Percentiles rank a stretch among this genome's conserved stretches.
These are phyloP conservation scores for Tenthredo notha DNA, from an alignment of 2,888 invertebrate genomes.

Conservation along the genomic window DNA sequence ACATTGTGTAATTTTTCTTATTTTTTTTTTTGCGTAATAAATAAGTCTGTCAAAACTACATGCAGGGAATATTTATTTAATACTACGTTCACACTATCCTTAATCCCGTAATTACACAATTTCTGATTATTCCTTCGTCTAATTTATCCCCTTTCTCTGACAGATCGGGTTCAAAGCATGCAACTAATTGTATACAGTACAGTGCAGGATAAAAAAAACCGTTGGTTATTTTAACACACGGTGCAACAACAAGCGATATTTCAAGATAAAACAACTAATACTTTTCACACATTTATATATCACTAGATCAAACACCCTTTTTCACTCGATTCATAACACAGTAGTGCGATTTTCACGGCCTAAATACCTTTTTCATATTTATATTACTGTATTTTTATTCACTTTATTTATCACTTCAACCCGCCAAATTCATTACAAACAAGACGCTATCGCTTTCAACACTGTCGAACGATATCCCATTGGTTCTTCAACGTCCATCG, in stretches of 20 bases:
- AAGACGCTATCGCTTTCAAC: conserved; percentile 9
- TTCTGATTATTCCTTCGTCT: background rate
- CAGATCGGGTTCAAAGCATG: conserved; percentile 21
- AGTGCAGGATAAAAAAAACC: conserved; percentile 1
- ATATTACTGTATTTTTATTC: background rate
- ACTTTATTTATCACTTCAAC: background rate
- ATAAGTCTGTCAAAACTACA: conserved; percentile 9
- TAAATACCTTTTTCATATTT: conserved; percentile 39
- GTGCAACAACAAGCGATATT: conserved; percentile 1
- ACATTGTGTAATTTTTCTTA: conserved; percentile 13
- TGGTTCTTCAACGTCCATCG: background rate
- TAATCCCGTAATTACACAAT: background rate
- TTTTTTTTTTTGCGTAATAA: no score
- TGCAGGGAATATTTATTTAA: conserved; percentile 3
- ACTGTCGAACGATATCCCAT: background rate
- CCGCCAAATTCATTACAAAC: conserved; percentile 39
- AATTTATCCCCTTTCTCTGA: background rate
- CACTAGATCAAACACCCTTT: background rate
- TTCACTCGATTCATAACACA: conserved; percentile 16
- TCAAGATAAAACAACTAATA: background rate
- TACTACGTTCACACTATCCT: conserved; percentile 5
- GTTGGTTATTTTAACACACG: conserved; percentile 17
- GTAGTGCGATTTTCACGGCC: conserved; percentile 4
- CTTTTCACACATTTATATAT: conserved; percentile 25
- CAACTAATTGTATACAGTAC: conserved; percentile 4